phyloP scores from a whole-genome alignment of 2,797 vertebrate genomes.

The Sebastes vulpes region DNA sequence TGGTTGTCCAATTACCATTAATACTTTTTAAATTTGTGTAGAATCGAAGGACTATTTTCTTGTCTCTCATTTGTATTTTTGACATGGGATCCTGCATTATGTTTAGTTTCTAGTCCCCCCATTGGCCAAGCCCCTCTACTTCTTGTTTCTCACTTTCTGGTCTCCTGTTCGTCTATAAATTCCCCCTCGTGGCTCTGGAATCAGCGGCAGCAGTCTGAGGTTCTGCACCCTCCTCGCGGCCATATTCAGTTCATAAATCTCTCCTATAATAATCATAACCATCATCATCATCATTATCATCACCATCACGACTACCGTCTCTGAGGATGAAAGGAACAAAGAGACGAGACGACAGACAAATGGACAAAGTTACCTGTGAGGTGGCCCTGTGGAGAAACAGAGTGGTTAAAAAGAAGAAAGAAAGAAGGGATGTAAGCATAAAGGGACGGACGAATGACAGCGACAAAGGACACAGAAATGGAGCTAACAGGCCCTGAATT shows the following conservation, averaged over 20 bases:
- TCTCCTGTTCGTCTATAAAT: slow-evolving; percentile 85
- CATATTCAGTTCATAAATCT: slow-evolving; percentile 33
- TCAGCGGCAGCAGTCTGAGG: slow-evolving; percentile 61
- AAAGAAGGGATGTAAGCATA: slow-evolving; percentile 18
- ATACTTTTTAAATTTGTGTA: neutral
- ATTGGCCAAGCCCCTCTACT: slow-evolving; percentile 71
- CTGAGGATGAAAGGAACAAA: slow-evolving; percentile 46
- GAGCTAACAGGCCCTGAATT: slow-evolving; percentile 42
- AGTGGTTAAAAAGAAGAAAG: slow-evolving; percentile 41
- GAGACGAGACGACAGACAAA: slow-evolving; percentile 59
- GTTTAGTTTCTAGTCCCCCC: slow-evolving; percentile 70
- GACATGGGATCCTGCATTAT: slow-evolving; percentile 10
- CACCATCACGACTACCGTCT: slow-evolving; percentile 41
- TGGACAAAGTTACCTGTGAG: slow-evolving; percentile 88
- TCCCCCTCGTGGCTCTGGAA: slow-evolving; percentile 78
- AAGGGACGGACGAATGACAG: slow-evolving; percentile 9
- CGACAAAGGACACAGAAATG: slow-evolving; percentile 42
- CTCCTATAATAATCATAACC: slow-evolving; percentile 59
- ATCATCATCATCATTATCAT: slow-evolving; percentile 51
- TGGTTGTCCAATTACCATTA: slow-evolving; percentile 13
- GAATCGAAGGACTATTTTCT: slow-evolving; percentile 11
- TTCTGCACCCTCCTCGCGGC: slow-evolving; percentile 85
- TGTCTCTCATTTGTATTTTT: slow-evolving; percentile 15
- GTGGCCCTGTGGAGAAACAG: slow-evolving; percentile 82
- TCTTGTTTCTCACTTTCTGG: slow-evolving; percentile 40